Conservation (phyloP, 2,113 vertebrate species). For the Bos javanicus region DNA sequence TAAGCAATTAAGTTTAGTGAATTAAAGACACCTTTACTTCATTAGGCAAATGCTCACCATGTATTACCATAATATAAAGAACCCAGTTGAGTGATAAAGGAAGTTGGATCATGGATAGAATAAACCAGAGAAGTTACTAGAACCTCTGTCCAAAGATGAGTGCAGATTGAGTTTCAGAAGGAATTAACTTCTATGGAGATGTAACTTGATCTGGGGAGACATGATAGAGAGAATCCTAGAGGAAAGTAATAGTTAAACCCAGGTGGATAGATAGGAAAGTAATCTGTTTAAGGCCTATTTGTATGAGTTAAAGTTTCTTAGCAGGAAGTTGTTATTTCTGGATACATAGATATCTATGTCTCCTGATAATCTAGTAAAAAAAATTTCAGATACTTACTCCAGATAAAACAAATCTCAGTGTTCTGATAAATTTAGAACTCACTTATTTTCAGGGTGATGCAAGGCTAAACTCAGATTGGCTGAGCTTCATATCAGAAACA, state of each 20-base stretch:
- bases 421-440: neutral
- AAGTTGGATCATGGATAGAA: neutral
- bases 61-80: neutral
- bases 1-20: neutral
- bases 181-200: neutral
- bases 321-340: neutral
- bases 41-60: neutral
- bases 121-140: neutral
- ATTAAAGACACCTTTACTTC: neutral
- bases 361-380: neutral
- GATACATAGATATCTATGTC: neutral
- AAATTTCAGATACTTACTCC: neutral
- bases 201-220: neutral
- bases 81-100: neutral
- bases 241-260: neutral
- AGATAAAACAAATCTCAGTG: neutral
- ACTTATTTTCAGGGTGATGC: neutral
- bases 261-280: neutral
- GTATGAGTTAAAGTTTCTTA: neutral
- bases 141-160: neutral
- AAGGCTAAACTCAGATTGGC: neutral
- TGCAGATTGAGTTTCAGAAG: neutral
- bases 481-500: neutral
- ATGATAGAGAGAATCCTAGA: neutral
- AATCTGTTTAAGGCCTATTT: neutral